These are phyloP conservation scores for Tipula unca DNA, from an alignment of 2,888 invertebrate species.

Conservation along the genomic window DNA sequence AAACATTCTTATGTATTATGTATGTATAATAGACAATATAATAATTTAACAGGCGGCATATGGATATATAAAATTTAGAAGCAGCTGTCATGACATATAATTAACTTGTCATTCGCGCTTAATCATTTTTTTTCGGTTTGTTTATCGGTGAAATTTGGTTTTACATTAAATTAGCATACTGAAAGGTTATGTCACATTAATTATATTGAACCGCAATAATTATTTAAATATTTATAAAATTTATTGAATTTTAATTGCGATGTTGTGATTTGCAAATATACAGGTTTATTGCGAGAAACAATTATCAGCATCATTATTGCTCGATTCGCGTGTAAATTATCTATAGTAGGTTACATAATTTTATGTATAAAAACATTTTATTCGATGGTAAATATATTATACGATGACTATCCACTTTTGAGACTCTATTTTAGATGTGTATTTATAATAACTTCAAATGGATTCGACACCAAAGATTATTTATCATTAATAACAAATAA, in stretches of 20 bases:
- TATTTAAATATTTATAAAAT: not conserved
- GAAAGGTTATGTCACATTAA: not conserved
- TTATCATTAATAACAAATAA: no score
- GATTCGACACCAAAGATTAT: no score
- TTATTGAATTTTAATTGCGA: not conserved
- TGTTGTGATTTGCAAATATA: not conserved
- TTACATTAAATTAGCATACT: not conserved
- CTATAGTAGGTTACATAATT: no score
- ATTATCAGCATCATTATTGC: no score
- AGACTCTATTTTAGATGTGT: no score
- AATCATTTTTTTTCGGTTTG: not conserved
- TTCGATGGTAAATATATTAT: no score
- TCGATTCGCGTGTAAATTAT: no score
- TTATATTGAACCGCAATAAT: not conserved
- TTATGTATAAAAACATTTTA: no score
- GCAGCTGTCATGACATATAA: not conserved
- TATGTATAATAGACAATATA: not conserved
- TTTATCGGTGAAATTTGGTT: not conserved
- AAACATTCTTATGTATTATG: not conserved
- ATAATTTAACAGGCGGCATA: not conserved
- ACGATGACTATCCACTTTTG: no score
- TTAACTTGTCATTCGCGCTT: not conserved
- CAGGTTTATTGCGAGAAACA: not conserved
- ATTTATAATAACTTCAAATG: no score
- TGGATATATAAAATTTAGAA: not conserved